These are phyloP conservation scores for Actenoides lindsayi DNA, from an alignment of 2,113 vertebrate species.

Conservation along the genomic window DNA sequence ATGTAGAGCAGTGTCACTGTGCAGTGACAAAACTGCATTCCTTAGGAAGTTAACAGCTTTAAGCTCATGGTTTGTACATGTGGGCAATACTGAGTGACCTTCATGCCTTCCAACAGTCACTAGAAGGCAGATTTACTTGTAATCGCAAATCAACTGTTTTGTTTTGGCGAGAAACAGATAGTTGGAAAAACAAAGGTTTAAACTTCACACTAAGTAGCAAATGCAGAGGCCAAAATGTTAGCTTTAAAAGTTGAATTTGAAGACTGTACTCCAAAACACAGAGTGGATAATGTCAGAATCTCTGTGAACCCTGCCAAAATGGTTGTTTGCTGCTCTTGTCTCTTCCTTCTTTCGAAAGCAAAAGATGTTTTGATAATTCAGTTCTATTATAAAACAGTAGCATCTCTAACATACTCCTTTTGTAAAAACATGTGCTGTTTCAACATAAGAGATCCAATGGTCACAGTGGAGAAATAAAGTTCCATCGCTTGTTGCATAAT, in stretches of 20 bases:
- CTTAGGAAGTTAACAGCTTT: conserved; percentile 26
- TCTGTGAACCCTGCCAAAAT: not conserved
- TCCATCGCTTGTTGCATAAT: not conserved
- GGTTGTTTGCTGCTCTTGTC: not conserved
- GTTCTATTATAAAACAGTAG: not conserved
- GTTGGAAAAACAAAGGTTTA: not conserved
- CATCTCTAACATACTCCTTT: not conserved
- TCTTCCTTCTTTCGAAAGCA: not conserved
- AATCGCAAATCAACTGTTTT: not conserved
- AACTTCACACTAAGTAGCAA: not conserved
- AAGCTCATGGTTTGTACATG: conserved; percentile 25
- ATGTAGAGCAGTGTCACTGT: conserved; percentile 32
- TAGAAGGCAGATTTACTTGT: conserved; percentile 21
- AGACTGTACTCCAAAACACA: not conserved
- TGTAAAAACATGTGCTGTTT: not conserved
- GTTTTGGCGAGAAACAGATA: not conserved
- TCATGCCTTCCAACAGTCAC: conserved; percentile 1
- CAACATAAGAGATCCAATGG: not conserved
- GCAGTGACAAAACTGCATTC: conserved; percentile 24
- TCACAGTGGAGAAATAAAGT: not conserved
- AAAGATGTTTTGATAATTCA: not conserved
- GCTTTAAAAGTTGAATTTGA: not conserved
- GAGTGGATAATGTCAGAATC: not conserved
- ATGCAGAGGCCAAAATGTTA: not conserved
- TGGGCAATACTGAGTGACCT: conserved; percentile 29